These are phyloP conservation scores for Spisula solida DNA, from an alignment of 2,888 invertebrate genomes.

Conservation along the genomic window DNA sequence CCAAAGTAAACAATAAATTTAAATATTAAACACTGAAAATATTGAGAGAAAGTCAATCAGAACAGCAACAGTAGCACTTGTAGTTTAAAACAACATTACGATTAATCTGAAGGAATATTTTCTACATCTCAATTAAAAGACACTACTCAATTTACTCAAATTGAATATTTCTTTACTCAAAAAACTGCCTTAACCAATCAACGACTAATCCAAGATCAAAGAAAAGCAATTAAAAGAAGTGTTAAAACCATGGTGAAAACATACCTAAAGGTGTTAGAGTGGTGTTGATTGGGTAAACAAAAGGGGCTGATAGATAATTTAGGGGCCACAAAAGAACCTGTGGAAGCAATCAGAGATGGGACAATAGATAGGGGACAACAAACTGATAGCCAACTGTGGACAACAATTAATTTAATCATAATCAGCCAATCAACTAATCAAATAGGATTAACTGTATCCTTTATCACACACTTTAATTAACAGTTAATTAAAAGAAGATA, in stretches of 20 bases:
- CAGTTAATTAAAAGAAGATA: background rate
- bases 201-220: conserved; percentile 29
- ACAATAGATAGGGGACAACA: conserved; percentile 25
- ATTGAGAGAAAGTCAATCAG: background rate
- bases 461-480: background rate
- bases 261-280: background rate
- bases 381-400: background rate
- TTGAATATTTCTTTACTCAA: too few species aligned
- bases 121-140: background rate
- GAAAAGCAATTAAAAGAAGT: background rate
- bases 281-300: conserved; percentile 25
- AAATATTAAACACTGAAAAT: background rate
- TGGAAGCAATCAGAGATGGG: conserved; percentile 21
- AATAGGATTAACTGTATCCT: conserved; percentile 10
- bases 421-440: background rate
- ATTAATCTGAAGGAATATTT: background rate
- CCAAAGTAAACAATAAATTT: background rate
- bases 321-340: conserved; percentile 20
- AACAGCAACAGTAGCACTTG: background rate
- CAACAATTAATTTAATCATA: conserved; percentile 7
- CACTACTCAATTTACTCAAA: conserved; percentile 26
- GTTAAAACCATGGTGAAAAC: background rate
- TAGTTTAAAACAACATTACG: background rate
- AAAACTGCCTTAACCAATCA: conserved; percentile 40
- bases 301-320: conserved; percentile 9